These are phyloP conservation scores for Melanotaenia nigrans DNA, from an alignment of 2,797 vertebrate species.

Conservation along the genomic window DNA sequence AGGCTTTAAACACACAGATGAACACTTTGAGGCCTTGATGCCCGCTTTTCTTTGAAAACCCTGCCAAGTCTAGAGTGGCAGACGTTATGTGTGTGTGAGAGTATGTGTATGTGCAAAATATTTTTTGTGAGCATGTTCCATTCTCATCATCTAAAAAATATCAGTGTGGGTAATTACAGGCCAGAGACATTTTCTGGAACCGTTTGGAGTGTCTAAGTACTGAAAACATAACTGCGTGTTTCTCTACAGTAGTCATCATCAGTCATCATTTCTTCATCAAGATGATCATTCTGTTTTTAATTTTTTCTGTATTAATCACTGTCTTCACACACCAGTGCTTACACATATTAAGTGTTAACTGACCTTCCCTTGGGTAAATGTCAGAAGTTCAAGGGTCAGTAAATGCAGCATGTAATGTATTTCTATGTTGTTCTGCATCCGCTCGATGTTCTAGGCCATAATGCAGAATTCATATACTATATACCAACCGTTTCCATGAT, in stretches of 20 bases:
- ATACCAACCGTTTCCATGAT: too few relatives aligned
- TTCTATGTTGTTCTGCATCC: too few relatives aligned
- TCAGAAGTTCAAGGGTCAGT: too few relatives aligned
- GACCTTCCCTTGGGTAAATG: too few relatives aligned
- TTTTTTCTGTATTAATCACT: not conserved
- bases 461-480: too few relatives aligned
- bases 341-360: too few relatives aligned
- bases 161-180: slow-evolving; percentile 68
- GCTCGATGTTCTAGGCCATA: too few relatives aligned
- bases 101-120: slow-evolving; percentile 8
- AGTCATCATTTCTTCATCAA: slow-evolving; percentile 3
- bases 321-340: not conserved
- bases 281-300: slow-evolving; percentile 9
- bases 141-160: slow-evolving; percentile 65
- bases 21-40: slow-evolving; percentile 54
- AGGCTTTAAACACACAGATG: slow-evolving; percentile 52
- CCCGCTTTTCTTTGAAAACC: slow-evolving; percentile 63
- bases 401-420: too few relatives aligned
- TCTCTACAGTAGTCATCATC: slow-evolving; percentile 27
- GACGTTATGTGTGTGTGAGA: slow-evolving; percentile 41
- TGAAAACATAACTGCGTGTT: slow-evolving; percentile 34
- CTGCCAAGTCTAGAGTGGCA: slow-evolving; percentile 66
- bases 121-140: slow-evolving; percentile 17
- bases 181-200: slow-evolving; percentile 65
- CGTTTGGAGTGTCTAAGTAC: slow-evolving; percentile 50